Conservation (phyloP, 2,797 vertebrate species). For the Falco columbarius region DNA sequence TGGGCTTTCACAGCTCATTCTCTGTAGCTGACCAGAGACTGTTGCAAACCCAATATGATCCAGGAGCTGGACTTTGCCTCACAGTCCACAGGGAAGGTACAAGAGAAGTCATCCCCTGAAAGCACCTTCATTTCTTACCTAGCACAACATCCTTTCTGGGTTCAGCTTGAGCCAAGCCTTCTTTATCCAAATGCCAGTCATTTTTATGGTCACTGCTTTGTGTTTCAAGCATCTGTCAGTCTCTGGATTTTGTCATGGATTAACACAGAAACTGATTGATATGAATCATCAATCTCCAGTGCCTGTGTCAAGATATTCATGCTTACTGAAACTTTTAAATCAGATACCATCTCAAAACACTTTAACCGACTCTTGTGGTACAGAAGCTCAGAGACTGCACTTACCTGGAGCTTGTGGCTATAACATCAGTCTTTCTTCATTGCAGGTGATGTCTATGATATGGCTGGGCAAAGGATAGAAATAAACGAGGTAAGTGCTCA, state of each 20-base stretch:
- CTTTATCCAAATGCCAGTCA: not conserved
- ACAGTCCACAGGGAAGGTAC: not conserved
- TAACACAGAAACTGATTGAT: not conserved
- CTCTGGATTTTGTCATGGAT: not conserved
- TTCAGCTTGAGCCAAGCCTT: not conserved
- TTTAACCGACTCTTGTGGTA: not conserved
- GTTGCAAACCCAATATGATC: not conserved
- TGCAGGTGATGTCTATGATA: slow-evolving; percentile 82
- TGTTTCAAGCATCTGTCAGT: not conserved
- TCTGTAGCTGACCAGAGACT: not conserved
- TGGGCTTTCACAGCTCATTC: not conserved
- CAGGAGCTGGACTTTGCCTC: not conserved
- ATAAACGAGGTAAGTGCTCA: slow-evolving; percentile 82
- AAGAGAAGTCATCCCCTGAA: not conserved
- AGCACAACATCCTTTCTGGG: not conserved
- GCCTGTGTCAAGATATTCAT: not conserved
- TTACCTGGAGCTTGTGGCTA: fast-evolving
- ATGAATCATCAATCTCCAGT: not conserved
- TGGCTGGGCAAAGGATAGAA: slow-evolving; percentile 78
- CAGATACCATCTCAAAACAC: not conserved
- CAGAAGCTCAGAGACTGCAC: not conserved
- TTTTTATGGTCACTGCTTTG: not conserved
- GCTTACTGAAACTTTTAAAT: not conserved
- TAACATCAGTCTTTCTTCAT: slow-evolving; percentile 22
- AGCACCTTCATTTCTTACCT: not conserved